Evolutionary conservation across 2,113 vertebrate genomes (phyloP).

Genomic region (Corythoichthys haematopterus): DNA sequence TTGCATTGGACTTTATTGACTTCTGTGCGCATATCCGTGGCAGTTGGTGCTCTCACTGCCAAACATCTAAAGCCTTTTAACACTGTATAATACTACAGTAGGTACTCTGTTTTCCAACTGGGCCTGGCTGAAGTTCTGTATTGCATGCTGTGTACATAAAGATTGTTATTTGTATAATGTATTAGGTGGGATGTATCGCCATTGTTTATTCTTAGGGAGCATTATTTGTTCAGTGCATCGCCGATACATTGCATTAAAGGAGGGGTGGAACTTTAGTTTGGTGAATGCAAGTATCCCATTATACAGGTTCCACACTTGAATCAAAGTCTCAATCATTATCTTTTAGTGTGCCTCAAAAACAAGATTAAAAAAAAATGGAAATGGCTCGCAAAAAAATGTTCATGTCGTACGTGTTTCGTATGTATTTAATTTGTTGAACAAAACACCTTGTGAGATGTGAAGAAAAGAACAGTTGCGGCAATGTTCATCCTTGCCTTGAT

Average conservation of each 20-base stretch:
- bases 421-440: too few relatives aligned
- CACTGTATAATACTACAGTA: background rate
- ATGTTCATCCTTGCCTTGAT: too few relatives aligned
- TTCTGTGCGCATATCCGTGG: background rate
- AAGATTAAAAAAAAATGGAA: background rate
- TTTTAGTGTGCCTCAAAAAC: background rate
- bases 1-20: background rate
- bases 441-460: too few relatives aligned
- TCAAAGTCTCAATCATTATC: background rate
- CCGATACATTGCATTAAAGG: background rate
- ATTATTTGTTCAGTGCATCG: background rate
- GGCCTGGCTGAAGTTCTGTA: background rate
- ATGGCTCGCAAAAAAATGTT: background rate
- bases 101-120: background rate
- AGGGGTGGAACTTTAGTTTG: too few relatives aligned
- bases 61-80: background rate
- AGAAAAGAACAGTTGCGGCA: too few relatives aligned
- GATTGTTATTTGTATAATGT: background rate
- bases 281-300: background rate
- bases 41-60: background rate
- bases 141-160: background rate
- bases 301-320: background rate
- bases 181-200: background rate
- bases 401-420: too few relatives aligned
- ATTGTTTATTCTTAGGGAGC: background rate